Evolutionary conservation across 1,140 invertebrate genomes (phyloP).

Genomic region (Sycophaga agraensis): DNA sequence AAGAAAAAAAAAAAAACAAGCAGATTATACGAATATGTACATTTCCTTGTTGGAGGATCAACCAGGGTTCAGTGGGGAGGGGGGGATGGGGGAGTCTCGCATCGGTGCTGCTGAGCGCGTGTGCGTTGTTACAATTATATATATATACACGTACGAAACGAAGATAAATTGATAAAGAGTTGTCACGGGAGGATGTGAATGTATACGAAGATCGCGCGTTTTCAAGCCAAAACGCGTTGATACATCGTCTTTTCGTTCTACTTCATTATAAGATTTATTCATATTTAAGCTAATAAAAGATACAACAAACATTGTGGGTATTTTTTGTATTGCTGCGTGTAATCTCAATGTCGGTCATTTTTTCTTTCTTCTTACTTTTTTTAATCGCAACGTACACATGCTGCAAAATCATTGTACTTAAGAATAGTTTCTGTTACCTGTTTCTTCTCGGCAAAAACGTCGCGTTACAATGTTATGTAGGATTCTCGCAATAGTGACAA

Average conservation of each 20-base stretch:
- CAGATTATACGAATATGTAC: no score
- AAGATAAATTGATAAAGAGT: no score
- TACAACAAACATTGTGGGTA: slow-evolving; percentile 4
- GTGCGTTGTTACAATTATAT: neutral
- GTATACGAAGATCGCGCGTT: slow-evolving; percentile 11
- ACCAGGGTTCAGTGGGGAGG: slow-evolving; percentile 10
- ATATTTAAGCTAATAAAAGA: slow-evolving; percentile 9
- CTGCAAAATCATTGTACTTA: no score
- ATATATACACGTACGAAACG: neutral
- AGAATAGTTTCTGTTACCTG: no score
- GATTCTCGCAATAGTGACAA: no score
- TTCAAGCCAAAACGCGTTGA: neutral
- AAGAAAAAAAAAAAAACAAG: slow-evolving; percentile 16
- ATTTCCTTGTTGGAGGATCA: no score
- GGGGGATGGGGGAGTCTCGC: no score
- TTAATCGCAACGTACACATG: no score
- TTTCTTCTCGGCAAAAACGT: no score
- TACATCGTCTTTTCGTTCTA: slow-evolving; percentile 7
- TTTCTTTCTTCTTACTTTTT: neutral
- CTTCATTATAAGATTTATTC: slow-evolving; percentile 17
- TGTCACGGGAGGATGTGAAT: slow-evolving; percentile 5
- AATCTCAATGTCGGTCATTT: neutral
- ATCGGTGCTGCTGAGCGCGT: no score
- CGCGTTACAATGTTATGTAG: no score
- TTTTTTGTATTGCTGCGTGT: neutral